phyloP scores from a whole-genome alignment of 2,888 invertebrate genomes.

The Notodonta dromedarius region DNA sequence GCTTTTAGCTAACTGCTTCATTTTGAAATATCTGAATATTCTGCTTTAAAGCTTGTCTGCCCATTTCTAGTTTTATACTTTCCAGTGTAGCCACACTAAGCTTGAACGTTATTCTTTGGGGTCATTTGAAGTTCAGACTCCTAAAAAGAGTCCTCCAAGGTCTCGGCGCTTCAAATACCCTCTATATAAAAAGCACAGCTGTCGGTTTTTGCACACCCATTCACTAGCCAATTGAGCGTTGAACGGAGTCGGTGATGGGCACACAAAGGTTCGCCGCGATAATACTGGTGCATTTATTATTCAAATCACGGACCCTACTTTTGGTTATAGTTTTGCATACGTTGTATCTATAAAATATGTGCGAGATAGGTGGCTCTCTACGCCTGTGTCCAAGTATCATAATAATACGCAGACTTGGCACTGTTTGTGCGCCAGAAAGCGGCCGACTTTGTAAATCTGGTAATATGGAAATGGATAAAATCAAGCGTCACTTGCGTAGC shows the following conservation, averaged over 20 bases:
- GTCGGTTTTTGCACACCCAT: conserved; percentile 5
- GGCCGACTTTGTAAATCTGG: too few relatives aligned
- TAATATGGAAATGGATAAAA: too few relatives aligned
- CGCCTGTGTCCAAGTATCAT: too few relatives aligned
- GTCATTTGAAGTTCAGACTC: not conserved
- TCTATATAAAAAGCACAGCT: conserved; percentile 4
- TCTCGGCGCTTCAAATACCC: not conserved
- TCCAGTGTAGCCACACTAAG: conserved; percentile 1
- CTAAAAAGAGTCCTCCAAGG: not conserved
- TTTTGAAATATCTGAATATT: too few relatives aligned
- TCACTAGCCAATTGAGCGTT: conserved; percentile 5
- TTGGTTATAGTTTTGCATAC: not conserved
- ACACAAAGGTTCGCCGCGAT: conserved; percentile 5
- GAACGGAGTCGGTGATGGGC: conserved; percentile 2
- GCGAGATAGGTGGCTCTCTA: not conserved
- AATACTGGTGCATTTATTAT: not conserved
- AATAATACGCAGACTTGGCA: too few relatives aligned
- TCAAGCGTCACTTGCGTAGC: too few relatives aligned
- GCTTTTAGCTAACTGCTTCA: too few relatives aligned
- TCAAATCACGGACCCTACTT: not conserved
- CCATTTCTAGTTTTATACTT: too few relatives aligned
- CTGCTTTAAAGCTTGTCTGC: not conserved
- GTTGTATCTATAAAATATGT: not conserved
- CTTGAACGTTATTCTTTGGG: conserved; percentile 13
- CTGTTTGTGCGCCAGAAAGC: too few relatives aligned